Percentiles rank a stretch among this genome's conserved stretches.
Evolutionary conservation across 2,113 vertebrate genomes (phyloP).

Genomic region (Oostethus manadensis): DNA sequence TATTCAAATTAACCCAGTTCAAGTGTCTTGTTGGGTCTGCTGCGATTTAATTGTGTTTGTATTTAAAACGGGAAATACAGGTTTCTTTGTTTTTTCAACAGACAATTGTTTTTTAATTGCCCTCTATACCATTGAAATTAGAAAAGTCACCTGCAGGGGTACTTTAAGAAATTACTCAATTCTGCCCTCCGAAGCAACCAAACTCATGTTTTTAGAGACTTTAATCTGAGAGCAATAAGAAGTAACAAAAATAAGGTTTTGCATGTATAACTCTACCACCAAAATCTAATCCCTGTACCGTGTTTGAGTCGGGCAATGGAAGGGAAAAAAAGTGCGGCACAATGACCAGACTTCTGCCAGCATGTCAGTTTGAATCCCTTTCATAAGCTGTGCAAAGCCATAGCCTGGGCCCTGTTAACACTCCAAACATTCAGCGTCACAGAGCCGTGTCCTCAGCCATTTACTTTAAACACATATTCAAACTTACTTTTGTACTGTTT

Average conservation of each 20-base stretch:
- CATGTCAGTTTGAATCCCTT: conserved; percentile 58
- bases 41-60: conserved; percentile 45
- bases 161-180: conserved; percentile 40
- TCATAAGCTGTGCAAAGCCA: conserved; percentile 29
- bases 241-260: conserved; percentile 29
- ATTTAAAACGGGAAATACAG: conserved; percentile 46
- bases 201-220: conserved; percentile 17
- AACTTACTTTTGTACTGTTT: conserved; percentile 67
- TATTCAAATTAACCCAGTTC: conserved; percentile 61
- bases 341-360: conserved; percentile 50
- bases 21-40: conserved; percentile 52
- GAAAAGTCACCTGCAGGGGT: conserved; percentile 19
- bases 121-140: conserved; percentile 28
- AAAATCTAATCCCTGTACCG: background rate
- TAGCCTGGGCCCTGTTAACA: conserved; percentile 63
- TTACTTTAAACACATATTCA: conserved; percentile 74
- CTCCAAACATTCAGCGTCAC: conserved; percentile 71
- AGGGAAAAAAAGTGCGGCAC: conserved; percentile 13
- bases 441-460: conserved; percentile 61
- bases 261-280: background rate
- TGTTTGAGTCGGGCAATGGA: conserved; percentile 17
- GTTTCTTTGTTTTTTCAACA: conserved; percentile 7
- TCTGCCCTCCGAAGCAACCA: conserved; percentile 18
- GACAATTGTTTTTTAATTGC: conserved; percentile 37
- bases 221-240: conserved; percentile 21